A percentile compares a stretch with the other conserved stretches of the same genome.
Evolutionary conservation across 2,797 vertebrate genomes (phyloP).

Genomic region (Iguana delicatissima): DNA sequence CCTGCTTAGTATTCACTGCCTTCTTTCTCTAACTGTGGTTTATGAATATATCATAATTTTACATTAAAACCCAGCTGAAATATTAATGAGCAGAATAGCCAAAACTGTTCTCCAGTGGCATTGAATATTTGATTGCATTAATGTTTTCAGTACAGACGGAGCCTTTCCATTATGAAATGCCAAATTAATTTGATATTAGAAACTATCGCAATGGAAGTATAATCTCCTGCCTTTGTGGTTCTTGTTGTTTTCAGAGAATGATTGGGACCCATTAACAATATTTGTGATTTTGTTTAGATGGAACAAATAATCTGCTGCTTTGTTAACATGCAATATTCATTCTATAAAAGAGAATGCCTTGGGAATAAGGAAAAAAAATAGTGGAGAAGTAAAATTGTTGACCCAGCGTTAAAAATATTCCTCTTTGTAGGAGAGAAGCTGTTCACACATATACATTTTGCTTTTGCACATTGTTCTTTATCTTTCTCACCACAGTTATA

Average conservation of each 20-base stretch:
- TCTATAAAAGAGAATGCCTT: neutral
- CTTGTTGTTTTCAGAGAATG: slow-evolving; percentile 9
- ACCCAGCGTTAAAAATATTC: neutral
- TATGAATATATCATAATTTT: slow-evolving; percentile 27
- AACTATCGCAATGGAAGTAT: slow-evolving; percentile 19
- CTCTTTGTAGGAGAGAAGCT: neutral
- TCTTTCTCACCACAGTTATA: neutral
- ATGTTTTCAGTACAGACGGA: slow-evolving; percentile 6
- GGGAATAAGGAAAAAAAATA: neutral
- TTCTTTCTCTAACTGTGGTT: slow-evolving; percentile 3
- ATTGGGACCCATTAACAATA: slow-evolving; percentile 12
- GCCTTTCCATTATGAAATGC: slow-evolving; percentile 9
- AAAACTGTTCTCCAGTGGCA: neutral
- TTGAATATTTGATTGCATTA: slow-evolving; percentile 2
- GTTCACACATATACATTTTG: neutral
- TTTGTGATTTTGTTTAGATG: slow-evolving; percentile 36
- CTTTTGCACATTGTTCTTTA: neutral
- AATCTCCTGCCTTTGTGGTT: slow-evolving; percentile 8
- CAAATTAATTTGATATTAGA: slow-evolving; percentile 41
- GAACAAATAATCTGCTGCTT: slow-evolving; percentile 17
- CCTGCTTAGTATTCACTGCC: slow-evolving; percentile 1
- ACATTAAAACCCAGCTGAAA: slow-evolving; percentile 19
- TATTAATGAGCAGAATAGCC: neutral
- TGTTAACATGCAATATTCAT: slow-evolving; percentile 15
- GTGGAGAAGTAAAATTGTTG: neutral